Evolutionary conservation across 2,888 invertebrate species (phyloP).

Genomic region (Pachydiplax longipennis): DNA sequence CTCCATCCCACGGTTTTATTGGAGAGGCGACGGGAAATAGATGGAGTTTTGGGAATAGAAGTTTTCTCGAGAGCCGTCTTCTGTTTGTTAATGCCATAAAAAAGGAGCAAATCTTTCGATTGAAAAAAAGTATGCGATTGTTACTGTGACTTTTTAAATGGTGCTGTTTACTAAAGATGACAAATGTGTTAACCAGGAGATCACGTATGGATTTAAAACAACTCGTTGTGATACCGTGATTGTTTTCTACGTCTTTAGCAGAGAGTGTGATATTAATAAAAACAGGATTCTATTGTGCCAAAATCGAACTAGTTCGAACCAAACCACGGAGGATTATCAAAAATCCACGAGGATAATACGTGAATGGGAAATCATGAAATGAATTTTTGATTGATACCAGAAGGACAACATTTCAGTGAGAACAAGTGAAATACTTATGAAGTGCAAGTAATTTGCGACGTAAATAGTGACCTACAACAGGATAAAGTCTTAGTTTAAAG

Average conservation of each 20-base stretch:
- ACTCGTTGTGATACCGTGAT: constrained; percentile 33
- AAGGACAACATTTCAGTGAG: not conserved
- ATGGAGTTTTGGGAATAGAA: not conserved
- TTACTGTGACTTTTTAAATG: constrained; percentile 19
- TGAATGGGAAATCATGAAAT: not conserved
- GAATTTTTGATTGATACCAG: not conserved
- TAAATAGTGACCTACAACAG: not conserved
- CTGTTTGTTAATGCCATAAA: not conserved
- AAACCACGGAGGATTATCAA: not conserved
- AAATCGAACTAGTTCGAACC: not conserved
- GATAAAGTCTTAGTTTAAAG: not conserved
- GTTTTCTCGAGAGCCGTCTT: not conserved
- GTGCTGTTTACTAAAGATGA: constrained; percentile 19
- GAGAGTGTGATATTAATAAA: constrained; percentile 28
- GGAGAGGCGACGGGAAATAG: not conserved
- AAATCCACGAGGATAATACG: not conserved
- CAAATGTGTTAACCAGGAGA: not conserved
- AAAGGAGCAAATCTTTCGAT: not conserved
- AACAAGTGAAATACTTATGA: not conserved
- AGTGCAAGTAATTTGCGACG: not conserved
- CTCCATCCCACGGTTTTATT: not conserved
- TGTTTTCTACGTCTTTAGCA: constrained; percentile 29
- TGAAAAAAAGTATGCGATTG: not conserved
- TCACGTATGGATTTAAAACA: not conserved
- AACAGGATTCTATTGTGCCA: constrained; percentile 31